A percentile compares a stretch with the other conserved stretches of the same genome.
Conservation (phyloP, 30 jellyfish, hydroid and myxozoan species). For the Catostylus mosaicus region DNA sequence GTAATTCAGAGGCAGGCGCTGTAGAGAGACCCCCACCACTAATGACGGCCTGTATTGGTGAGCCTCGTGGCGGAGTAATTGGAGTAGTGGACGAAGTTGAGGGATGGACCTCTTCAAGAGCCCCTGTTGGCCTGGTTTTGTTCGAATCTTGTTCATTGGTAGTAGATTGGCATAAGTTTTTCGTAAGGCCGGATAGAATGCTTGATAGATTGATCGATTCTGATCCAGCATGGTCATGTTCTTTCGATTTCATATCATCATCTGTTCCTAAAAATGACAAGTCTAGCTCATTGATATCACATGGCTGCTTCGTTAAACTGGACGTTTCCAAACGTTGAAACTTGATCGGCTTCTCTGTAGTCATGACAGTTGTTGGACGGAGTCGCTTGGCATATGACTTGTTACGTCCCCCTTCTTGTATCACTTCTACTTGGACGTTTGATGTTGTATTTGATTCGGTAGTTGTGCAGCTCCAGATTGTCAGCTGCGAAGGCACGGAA, state of each 20-base stretch:
- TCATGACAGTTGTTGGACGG: slow-evolving; percentile 40
- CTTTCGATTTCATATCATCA: slow-evolving; percentile 26
- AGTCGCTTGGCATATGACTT: slow-evolving; percentile 54
- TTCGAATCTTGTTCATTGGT: background rate
- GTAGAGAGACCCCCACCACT: background rate
- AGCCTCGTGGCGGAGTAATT: background rate
- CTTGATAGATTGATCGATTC: slow-evolving; percentile 44
- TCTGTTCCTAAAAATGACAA: slow-evolving; percentile 47
- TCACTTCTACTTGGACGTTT: slow-evolving; percentile 61
- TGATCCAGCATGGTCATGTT: slow-evolving; percentile 1
- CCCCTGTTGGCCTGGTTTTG: background rate
- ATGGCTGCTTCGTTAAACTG: background rate
- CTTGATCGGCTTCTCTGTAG: slow-evolving; percentile 36
- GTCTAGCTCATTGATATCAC: slow-evolving; percentile 33
- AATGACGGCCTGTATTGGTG: background rate
- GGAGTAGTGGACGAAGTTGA: background rate
- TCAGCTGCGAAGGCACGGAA: slow-evolving; percentile 43
- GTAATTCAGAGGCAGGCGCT: slow-evolving; percentile 3
- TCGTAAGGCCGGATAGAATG: slow-evolving; percentile 68
- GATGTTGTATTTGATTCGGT: background rate
- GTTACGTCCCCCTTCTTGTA: slow-evolving; percentile 63
- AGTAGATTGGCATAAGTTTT: slow-evolving; percentile 36
- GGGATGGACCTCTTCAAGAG: background rate
- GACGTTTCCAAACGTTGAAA: slow-evolving; percentile 2
- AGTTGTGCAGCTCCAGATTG: slow-evolving; percentile 64